Base-by-base conservation (phyloP, 2,888 invertebrate genomes). In the Thumatha senex region DNA sequence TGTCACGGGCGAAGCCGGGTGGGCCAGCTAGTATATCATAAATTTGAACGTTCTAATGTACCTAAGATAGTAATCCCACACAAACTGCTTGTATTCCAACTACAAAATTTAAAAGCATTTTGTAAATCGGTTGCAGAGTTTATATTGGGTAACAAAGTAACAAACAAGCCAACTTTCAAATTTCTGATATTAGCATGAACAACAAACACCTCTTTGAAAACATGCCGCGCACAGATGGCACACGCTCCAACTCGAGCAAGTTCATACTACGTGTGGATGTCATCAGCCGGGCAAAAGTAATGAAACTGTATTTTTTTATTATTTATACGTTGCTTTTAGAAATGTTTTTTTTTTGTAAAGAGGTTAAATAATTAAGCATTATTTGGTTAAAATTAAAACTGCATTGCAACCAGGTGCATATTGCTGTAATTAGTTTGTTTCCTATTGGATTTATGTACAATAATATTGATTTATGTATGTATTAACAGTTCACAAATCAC, bases 151-250 rank as follows among this genome's bases (percentile, higher is more conserved):
- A 43, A 49, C 45, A 45, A 40, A 40, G 35, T 50, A 40, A 45
- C 40, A 50, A 44, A 44, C 35, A 49, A 44, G 34, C 29, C 14
- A 50, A 45, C 45, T 50, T 50, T 50, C 30, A 36, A 50, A 45
- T 50, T 50, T 45, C 40, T 45, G 35, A 50, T 50, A 50, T 50
- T 45, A 40, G 45, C 49, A 50, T 50, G 45, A 50, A 50, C 44
- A 50, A 40, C 49, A 50, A 50, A 40, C 49, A 50, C 36, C 45
- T 40, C 40, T 44, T 40, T 49, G 40, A 45, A 40, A 49, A 48
- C 43, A 43, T 34, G 34, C 35, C 29, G 14, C 42, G 45, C 31
- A 11, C 50, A 50, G 50, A 45, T 50, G 45, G 44, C 35, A 45
- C 44, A 13, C 30, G 40, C 44, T 40, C 24, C 14, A 45, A 36